phyloP scores from a whole-genome alignment of 2,888 invertebrate species.

The Busseola fusca region DNA sequence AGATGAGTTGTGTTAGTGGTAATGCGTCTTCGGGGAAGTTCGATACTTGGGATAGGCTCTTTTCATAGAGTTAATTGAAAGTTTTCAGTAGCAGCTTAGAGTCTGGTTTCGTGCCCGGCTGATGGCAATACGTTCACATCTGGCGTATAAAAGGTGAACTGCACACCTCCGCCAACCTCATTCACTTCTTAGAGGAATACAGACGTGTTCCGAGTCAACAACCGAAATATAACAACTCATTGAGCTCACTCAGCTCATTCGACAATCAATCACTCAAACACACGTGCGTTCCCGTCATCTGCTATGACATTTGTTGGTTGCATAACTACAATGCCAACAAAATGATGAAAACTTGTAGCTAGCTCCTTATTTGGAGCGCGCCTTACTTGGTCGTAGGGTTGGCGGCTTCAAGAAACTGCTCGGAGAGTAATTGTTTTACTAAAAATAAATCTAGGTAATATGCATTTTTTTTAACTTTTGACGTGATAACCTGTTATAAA shows the following conservation, averaged over 20 bases:
- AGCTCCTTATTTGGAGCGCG: constrained; percentile 68
- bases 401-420: not conserved
- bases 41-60: too few species aligned
- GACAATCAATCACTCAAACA: constrained; percentile 70
- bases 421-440: not conserved
- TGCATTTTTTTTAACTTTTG: too few species aligned
- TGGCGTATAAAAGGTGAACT: not conserved
- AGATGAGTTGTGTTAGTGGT: not conserved
- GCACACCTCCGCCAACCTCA: not conserved
- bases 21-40: not conserved
- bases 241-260: constrained; percentile 58
- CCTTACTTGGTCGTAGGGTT: constrained; percentile 51
- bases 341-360: constrained; percentile 76
- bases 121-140: not conserved
- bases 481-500: too few species aligned
- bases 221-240: not conserved
- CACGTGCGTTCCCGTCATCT: constrained; percentile 67
- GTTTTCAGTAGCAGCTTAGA: too few species aligned
- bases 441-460: not conserved
- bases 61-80: not conserved
- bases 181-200: not conserved
- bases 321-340: constrained; percentile 72
- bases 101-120: not conserved
- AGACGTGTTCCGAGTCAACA: not conserved
- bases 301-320: constrained; percentile 76